A percentile compares a stretch with the other conserved stretches of the same genome.
Evolutionary conservation across 2,888 invertebrate genomes (phyloP).

Genomic region (Mantis religiosa): DNA sequence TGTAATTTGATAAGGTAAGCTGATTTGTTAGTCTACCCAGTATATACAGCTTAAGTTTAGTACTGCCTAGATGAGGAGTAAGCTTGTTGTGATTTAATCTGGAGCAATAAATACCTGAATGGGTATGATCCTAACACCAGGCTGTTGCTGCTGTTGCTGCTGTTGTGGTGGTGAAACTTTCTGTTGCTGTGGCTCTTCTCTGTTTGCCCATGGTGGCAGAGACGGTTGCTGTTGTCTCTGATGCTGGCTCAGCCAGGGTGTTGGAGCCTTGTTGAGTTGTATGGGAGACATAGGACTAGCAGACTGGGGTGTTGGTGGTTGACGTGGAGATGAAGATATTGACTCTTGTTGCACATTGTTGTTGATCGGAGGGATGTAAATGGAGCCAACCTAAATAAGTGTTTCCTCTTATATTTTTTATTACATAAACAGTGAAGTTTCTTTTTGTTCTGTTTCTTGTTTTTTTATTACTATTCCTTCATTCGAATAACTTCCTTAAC

Average conservation of each 20-base stretch:
- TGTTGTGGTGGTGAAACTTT: conserved; percentile 33
- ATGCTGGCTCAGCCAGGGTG: conserved; percentile 53
- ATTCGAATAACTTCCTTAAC: no score
- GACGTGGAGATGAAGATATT: conserved; percentile 24
- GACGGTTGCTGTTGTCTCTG: conserved; percentile 45
- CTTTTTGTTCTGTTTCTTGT: no score
- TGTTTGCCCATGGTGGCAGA: conserved; percentile 50
- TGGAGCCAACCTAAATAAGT: conserved; percentile 47
- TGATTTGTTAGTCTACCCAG: no score
- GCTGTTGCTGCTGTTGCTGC: conserved; percentile 39
- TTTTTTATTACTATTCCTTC: no score
- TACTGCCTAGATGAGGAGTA: no score
- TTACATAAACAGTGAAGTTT: no score
- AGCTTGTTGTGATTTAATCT: no score
- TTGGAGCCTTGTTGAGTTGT: conserved; percentile 53
- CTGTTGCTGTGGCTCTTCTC: conserved; percentile 27
- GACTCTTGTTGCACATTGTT: conserved; percentile 25
- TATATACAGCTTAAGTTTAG: no score
- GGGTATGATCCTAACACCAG: conserved; percentile 32
- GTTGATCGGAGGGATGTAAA: conserved; percentile 51
- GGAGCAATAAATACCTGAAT: conserved; percentile 25
- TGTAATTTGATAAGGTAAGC: no score
- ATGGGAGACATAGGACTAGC: conserved; percentile 28
- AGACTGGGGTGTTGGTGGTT: conserved; percentile 41
- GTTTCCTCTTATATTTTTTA: no score